These are phyloP conservation scores for Thrips palmi DNA, from an alignment of 1,140 invertebrate genomes.

Conservation along the genomic window DNA sequence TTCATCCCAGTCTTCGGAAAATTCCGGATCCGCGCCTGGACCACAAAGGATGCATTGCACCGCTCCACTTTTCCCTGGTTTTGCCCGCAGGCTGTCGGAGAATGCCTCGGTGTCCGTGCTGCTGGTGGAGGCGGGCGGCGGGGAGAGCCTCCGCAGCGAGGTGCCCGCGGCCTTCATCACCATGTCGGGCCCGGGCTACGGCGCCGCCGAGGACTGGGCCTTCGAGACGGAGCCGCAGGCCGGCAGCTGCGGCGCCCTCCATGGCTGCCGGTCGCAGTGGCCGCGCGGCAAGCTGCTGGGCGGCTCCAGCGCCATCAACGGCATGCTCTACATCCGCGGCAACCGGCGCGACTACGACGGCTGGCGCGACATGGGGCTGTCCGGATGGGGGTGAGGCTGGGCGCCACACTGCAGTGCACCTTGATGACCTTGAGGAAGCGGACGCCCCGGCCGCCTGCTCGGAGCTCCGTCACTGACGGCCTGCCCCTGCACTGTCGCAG, in stretches of 20 bases:
- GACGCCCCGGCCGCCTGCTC: no score
- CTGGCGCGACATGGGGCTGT: constrained; percentile 47
- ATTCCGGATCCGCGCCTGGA: no score
- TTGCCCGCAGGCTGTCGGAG: constrained; percentile 40
- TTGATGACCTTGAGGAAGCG: no score
- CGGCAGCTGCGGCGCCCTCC: constrained; percentile 26
- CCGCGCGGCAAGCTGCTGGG: constrained; percentile 44
- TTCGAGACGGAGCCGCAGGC: constrained; percentile 44
- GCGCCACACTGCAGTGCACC: no score
- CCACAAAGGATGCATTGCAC: no score
- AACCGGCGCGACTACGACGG: constrained; percentile 53
- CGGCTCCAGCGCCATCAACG: constrained; percentile 62
- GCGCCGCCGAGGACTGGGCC: constrained; percentile 43
- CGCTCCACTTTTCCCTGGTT: constrained; percentile 42
- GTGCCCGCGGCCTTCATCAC: no score
- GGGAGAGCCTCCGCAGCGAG: no score
- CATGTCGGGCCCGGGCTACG: no score
- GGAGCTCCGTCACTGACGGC: no score
- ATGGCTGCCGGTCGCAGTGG: constrained; percentile 33
- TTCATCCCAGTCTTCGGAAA: no score
- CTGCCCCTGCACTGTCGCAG: no score
- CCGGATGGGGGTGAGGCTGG: constrained; percentile 45
- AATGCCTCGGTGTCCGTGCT: constrained; percentile 27
- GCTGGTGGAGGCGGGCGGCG: no score
- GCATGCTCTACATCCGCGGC: constrained; percentile 77